Conservation (phyloP, 1,140 invertebrate genomes). For the Lepidurus arcticus region DNA sequence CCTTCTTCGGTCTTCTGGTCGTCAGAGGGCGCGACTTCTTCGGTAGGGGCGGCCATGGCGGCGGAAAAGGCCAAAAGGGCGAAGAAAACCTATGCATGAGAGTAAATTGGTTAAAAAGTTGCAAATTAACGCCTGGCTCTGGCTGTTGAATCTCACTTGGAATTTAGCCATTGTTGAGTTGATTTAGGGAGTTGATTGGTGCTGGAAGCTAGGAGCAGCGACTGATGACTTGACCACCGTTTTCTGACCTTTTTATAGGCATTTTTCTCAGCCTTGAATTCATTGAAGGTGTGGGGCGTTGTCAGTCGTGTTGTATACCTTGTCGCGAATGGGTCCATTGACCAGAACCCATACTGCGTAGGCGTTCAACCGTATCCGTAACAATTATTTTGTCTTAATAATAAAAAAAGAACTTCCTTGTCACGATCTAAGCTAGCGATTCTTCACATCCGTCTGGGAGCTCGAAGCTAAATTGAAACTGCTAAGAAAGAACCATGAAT, state of each 20-base stretch:
- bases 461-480: too few relatives aligned
- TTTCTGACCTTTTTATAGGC: neutral
- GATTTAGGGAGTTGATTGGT: neutral
- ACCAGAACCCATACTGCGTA: neutral
- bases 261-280: neutral
- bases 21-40: neutral
- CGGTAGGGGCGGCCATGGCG: neutral
- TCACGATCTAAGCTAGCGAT: neutral
- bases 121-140: neutral
- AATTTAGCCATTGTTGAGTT: neutral
- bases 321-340: neutral
- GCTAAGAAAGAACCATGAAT: too few relatives aligned
- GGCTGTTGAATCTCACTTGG: neutral
- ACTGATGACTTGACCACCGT: neutral
- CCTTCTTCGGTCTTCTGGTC: constrained; percentile 1
- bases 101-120: neutral
- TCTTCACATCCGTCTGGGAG: too few relatives aligned
- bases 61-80: neutral
- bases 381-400: neutral
- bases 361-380: neutral
- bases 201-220: neutral
- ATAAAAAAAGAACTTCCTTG: neutral
- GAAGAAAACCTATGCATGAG: neutral
- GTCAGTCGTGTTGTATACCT: neutral
- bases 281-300: neutral